Percentiles rank a stretch among this genome's conserved stretches.
These are phyloP conservation scores for Macrotrachela quadricornifera DNA, from an alignment of 1,140 invertebrate genomes.

Conservation along the genomic window DNA sequence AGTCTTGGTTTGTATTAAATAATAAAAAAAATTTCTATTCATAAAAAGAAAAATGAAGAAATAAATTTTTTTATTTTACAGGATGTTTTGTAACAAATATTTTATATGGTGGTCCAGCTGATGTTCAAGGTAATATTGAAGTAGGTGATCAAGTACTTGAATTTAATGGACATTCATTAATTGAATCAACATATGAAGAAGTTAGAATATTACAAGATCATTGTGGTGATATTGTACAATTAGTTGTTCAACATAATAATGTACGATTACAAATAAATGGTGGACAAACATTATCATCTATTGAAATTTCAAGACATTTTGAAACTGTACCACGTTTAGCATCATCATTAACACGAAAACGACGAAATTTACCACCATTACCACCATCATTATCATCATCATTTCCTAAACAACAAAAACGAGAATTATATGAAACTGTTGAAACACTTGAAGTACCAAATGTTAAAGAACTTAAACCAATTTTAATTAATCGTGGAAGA, in stretches of 20 bases:
- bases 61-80: conserved; percentile 21
- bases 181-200: conserved; percentile 71
- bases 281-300: not conserved
- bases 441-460: conserved; percentile 3
- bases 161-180: conserved; percentile 58
- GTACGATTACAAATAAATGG: not conserved
- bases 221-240: conserved; percentile 54
- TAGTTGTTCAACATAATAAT: conserved; percentile 14
- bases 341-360: not conserved
- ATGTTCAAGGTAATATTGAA: conserved; percentile 27
- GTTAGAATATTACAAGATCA: conserved; percentile 56
- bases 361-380: conserved; percentile 5
- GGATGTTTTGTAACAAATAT: conserved; percentile 74
- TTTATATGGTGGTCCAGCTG: conserved; percentile 63
- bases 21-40: no score
- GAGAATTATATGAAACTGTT: not conserved
- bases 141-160: conserved; percentile 38
- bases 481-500: conserved; percentile 1
- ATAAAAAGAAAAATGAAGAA: no score
- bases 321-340: conserved; percentile 5
- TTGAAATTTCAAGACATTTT: conserved; percentile 7
- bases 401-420: no score
- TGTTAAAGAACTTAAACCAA: conserved; percentile 1
- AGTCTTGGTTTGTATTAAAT: conserved; percentile 42
- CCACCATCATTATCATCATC: not conserved